These are phyloP conservation scores for Sepiola atlantica DNA, from an alignment of 2,888 invertebrate genomes.

Conservation along the genomic window DNA sequence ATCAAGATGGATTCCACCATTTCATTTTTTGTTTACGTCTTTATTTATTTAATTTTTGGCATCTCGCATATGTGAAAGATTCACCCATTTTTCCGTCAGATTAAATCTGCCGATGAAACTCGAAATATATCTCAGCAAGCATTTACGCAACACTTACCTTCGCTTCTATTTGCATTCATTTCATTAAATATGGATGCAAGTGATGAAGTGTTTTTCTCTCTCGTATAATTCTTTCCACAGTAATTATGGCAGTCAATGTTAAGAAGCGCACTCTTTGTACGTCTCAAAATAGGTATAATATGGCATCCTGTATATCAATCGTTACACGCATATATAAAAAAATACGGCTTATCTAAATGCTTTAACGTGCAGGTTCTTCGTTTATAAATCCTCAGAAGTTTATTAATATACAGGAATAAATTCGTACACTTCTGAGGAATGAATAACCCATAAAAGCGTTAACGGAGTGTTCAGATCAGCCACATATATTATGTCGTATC, in stretches of 20 bases:
- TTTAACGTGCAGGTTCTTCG: no score
- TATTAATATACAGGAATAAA: no score
- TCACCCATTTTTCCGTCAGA: background rate
- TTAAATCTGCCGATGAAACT: background rate
- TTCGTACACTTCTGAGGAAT: no score
- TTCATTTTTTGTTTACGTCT: background rate
- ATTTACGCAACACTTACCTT: background rate
- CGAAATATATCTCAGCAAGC: background rate
- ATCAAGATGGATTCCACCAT: background rate
- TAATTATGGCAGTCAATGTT: background rate
- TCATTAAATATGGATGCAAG: background rate
- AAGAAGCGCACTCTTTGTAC: background rate
- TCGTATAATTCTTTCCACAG: background rate
- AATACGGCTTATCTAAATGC: no score
- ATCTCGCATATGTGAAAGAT: background rate
- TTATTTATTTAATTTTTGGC: background rate
- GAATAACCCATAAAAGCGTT: no score
- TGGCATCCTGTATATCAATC: no score
- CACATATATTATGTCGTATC: background rate
- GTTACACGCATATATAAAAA: no score
- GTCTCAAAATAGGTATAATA: background rate
- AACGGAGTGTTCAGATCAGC: no score
- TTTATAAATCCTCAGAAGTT: no score
- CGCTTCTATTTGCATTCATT: background rate
- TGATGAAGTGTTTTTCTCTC: background rate